Conservation (phyloP, 2,113 vertebrate species). For the Cisticola juncidis region DNA sequence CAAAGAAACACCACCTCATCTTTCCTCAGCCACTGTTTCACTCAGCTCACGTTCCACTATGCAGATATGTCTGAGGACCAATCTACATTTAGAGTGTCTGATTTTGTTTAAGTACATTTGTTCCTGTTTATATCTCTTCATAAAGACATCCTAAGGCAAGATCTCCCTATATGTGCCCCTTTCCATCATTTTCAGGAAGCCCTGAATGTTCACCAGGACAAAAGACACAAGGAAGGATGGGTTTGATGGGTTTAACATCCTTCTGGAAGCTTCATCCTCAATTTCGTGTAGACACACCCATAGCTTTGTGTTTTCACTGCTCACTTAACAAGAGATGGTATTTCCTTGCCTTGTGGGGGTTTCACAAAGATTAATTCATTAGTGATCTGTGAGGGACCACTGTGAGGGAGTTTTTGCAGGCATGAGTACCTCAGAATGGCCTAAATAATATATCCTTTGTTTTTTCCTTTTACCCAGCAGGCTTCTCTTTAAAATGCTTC, state of each 20-base stretch:
- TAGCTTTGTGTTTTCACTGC: background rate
- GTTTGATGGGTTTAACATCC: fast-evolving
- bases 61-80: background rate
- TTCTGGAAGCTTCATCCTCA: background rate
- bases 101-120: background rate
- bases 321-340: background rate
- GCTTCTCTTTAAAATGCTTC: slow-evolving; percentile 32
- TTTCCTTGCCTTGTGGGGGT: background rate
- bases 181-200: background rate
- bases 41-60: background rate
- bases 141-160: background rate
- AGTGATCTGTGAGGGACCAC: background rate
- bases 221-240: background rate
- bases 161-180: fast-evolving
- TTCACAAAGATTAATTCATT: slow-evolving; percentile 8
- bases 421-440: background rate
- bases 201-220: background rate
- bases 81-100: background rate
- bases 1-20: background rate
- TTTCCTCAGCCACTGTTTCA: background rate
- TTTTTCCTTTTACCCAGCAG: slow-evolving; percentile 24
- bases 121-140: background rate
- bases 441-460: slow-evolving; percentile 42
- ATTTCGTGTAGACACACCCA: background rate
- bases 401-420: background rate